These are phyloP conservation scores for Tortricodes alternella DNA, from an alignment of 2,888 invertebrate species.

Conservation along the genomic window DNA sequence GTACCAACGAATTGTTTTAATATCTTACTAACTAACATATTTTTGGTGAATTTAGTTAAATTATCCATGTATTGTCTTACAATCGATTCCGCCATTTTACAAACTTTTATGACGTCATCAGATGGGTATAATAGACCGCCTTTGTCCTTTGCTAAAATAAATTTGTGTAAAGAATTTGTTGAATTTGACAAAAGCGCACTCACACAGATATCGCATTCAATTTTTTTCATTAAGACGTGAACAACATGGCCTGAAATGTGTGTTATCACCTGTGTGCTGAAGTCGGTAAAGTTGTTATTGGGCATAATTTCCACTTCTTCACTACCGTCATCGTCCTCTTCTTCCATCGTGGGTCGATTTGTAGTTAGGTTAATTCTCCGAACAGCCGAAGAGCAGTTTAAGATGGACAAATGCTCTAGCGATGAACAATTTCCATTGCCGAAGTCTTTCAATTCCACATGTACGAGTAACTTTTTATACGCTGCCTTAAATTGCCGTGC, in stretches of 20 bases:
- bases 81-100: not conserved
- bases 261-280: constrained; percentile 4
- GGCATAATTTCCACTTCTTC: not conserved
- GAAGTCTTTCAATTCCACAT: not conserved
- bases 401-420: not conserved
- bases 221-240: not conserved
- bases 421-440: not conserved
- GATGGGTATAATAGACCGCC: not conserved
- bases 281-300: not conserved
- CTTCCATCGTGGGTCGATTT: not conserved
- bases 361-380: not conserved
- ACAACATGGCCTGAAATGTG: constrained; percentile 17
- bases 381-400: not conserved
- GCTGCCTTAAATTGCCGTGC: constrained; percentile 28
- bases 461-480: constrained; percentile 29
- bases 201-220: constrained; percentile 2
- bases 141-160: not conserved
- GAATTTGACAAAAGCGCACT: not conserved
- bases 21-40: not conserved
- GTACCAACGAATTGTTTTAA: not conserved
- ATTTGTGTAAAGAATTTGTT: constrained; percentile 4
- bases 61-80: not conserved
- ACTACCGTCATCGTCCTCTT: not conserved
- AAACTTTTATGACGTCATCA: not conserved
- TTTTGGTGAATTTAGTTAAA: not conserved